Conservation (phyloP, 2,888 invertebrate species). For the Epinotia ramella region DNA sequence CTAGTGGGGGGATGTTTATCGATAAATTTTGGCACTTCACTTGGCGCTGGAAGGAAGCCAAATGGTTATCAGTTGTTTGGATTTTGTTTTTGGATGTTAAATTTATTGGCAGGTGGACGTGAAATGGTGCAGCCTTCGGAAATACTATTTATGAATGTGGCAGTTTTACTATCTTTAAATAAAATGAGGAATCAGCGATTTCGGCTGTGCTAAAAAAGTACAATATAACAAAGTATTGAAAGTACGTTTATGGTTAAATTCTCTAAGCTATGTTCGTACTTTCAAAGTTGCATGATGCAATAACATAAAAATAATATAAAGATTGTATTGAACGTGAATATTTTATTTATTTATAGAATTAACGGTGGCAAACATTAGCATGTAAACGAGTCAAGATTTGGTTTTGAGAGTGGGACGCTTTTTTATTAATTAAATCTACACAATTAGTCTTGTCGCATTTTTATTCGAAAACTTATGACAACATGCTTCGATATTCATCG, state of each 20-base stretch:
- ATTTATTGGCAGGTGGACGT: conserved; percentile 44
- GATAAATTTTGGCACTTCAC: conserved; percentile 41
- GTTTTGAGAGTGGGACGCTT: too few species aligned
- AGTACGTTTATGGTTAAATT: too few species aligned
- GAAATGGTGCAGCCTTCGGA: conserved; percentile 22
- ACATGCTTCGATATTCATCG: neutral
- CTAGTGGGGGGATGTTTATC: conserved; percentile 32
- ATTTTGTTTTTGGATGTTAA: conserved; percentile 41
- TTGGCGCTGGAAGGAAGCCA: conserved; percentile 36
- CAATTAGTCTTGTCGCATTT: too few species aligned
- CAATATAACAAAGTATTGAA: neutral
- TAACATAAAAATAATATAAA: too few species aligned
- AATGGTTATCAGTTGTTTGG: conserved; percentile 41
- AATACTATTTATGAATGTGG: conserved; percentile 19
- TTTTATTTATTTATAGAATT: too few species aligned
- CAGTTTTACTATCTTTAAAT: conserved; percentile 8
- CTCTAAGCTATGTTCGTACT: too few species aligned
- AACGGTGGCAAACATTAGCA: too few species aligned
- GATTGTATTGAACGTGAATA: too few species aligned
- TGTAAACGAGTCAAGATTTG: too few species aligned
- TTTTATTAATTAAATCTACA: too few species aligned
- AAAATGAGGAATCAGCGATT: neutral
- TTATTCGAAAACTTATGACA: neutral
- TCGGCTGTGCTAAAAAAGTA: neutral
- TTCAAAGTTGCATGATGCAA: too few species aligned